Evolutionary conservation across 2,113 vertebrate species (phyloP).

Genomic region (Plestiodon gilberti): DNA sequence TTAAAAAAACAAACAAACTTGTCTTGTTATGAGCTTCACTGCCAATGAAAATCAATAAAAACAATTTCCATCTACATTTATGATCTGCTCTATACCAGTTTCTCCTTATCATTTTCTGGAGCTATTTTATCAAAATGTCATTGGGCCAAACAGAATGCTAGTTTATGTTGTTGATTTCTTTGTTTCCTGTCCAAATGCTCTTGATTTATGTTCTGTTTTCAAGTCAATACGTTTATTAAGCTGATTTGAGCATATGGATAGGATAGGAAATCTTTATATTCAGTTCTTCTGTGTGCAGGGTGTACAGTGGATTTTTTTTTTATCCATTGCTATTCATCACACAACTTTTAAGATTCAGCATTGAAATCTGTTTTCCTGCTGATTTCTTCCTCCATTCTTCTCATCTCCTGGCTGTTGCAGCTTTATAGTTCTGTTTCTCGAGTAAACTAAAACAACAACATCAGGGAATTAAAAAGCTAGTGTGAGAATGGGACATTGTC

Average conservation of each 20-base stretch:
- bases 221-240: slow-evolving; percentile 37
- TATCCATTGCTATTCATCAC: too few species aligned
- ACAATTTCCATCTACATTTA: slow-evolving; percentile 81
- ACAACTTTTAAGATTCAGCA: neutral
- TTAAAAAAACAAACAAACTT: slow-evolving; percentile 71
- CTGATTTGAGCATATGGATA: slow-evolving; percentile 12
- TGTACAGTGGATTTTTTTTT: too few species aligned
- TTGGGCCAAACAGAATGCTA: slow-evolving; percentile 66
- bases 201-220: slow-evolving; percentile 45
- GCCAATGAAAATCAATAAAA: slow-evolving; percentile 85
- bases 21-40: slow-evolving; percentile 72
- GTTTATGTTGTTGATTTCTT: slow-evolving; percentile 61
- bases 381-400: neutral
- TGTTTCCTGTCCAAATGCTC: slow-evolving; percentile 33
- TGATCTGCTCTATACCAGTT: slow-evolving; percentile 68
- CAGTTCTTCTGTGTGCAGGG: neutral
- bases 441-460: neutral
- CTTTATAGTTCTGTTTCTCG: neutral
- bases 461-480: neutral
- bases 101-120: slow-evolving; percentile 71
- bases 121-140: slow-evolving; percentile 76
- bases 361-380: accelerated
- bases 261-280: slow-evolving; percentile 15
- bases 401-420: neutral
- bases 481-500: too few species aligned